Evolutionary conservation across 2,888 invertebrate species (phyloP), one percentile per base, ranked within the genome.

Genomic region (Polylopha cassiicola): DNA sequence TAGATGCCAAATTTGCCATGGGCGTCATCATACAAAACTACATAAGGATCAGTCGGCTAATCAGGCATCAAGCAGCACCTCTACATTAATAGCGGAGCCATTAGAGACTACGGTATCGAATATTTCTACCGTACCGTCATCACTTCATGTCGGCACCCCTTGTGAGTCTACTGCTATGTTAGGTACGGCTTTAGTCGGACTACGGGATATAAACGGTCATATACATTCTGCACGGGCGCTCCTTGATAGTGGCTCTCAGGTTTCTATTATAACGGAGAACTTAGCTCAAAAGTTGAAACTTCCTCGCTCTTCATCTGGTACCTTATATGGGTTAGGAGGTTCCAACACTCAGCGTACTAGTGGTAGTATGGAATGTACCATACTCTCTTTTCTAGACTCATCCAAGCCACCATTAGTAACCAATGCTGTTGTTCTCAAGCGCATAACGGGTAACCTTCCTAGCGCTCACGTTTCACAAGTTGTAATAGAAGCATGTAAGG

Each of bases 381-480:
- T 29, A 3, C 16, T 3, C 10, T 29, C 28, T 9, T 11, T 29
- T 2, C 7, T 18, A 1, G 28, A 29, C 10, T 3, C 10, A 6
- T 2, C 7, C 10, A n/a, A 9, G 7, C 27, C 7, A 9, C 16
- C n/a, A n/a, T 16, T 27, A 6, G 3, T 5, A 3, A 17, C 17
- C 4, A 4, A 5, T 17, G 28, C 28, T 3, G n/a, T 29, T 10
- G 8, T 17, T 29, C 17, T 17, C 9, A 17, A 29, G 3, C 28
- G 28, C 18, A 29, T 29, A 16, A 29, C 28, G 4, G 28, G 28
- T 3, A 5, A 18, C 10, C 28, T 9, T 9, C 28, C 28, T n/a
- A 9, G 9, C 8, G 18, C 6, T 10, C 17, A 16, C 10, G 10
- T 29, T 1, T 9, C 10, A 3, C 5, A 9, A 3, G 4, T 2